Percentiles rank a stretch among this genome's conserved stretches.
These are phyloP conservation scores for Caranx melampygus DNA, from an alignment of 2,113 vertebrate species.

Conservation along the genomic window DNA sequence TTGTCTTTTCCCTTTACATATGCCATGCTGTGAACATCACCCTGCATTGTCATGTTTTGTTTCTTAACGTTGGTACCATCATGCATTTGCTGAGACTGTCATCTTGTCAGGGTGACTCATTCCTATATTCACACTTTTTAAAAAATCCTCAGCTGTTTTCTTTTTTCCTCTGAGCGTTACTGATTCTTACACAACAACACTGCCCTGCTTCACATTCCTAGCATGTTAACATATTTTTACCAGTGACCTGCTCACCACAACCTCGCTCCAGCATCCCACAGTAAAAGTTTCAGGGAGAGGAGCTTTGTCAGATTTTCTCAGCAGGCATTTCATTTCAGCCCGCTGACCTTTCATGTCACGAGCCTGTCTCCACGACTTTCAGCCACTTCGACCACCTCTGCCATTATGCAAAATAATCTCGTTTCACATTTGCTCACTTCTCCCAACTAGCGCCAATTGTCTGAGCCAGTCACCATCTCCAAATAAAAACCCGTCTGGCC, in stretches of 20 bases:
- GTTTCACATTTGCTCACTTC: slow-evolving; percentile 67
- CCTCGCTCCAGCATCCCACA: slow-evolving; percentile 39
- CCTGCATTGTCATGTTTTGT: background rate
- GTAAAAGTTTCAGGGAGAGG: slow-evolving; percentile 28
- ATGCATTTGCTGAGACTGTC: background rate
- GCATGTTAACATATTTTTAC: slow-evolving; percentile 21
- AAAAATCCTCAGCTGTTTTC: background rate
- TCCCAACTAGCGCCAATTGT: slow-evolving; percentile 64
- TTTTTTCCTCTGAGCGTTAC: background rate
- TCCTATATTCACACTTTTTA: slow-evolving; percentile 29
- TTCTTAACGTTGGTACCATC: background rate
- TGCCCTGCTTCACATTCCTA: slow-evolving; percentile 20
- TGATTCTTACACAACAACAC: background rate
- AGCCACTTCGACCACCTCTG: slow-evolving; percentile 47
- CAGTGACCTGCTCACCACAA: slow-evolving; percentile 36
- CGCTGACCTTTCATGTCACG: slow-evolving; percentile 68
- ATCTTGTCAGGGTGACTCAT: slow-evolving; percentile 39
- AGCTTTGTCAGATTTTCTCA: slow-evolving; percentile 46
- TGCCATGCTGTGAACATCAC: slow-evolving; percentile 12
- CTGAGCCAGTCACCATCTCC: slow-evolving; percentile 62
- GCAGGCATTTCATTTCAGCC: slow-evolving; percentile 42
- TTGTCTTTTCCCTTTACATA: too few relatives aligned
- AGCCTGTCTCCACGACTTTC: slow-evolving; percentile 58
- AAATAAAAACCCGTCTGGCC: slow-evolving; percentile 71
- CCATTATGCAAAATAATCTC: slow-evolving; percentile 74